Evolutionary conservation across 2,888 invertebrate genomes (phyloP).

Genomic region (Drosophila fulvimacula): DNA sequence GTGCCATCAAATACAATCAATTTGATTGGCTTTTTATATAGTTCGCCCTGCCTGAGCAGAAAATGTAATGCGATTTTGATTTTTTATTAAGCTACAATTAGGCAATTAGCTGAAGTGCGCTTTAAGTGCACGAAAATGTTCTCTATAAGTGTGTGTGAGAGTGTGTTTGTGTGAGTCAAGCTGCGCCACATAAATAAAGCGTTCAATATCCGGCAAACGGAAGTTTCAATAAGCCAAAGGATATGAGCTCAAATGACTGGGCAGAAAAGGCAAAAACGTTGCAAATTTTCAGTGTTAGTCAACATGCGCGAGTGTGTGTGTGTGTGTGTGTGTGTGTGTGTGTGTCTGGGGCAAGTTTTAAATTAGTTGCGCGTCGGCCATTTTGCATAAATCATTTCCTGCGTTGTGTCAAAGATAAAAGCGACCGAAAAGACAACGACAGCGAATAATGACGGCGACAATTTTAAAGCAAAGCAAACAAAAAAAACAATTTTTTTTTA

Average conservation of each 20-base stretch:
- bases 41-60: constrained; percentile 19
- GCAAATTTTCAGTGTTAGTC: constrained; percentile 25
- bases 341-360: constrained; percentile 59
- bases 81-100: constrained; percentile 64
- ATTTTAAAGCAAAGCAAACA: constrained; percentile 29
- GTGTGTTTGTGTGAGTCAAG: not conserved
- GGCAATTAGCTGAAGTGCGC: constrained; percentile 63
- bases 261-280: constrained; percentile 44
- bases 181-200: constrained; percentile 49
- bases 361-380: constrained; percentile 70
- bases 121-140: not conserved
- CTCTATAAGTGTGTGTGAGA: not conserved
- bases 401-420: constrained; percentile 73
- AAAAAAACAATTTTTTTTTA: constrained; percentile 1
- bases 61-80: constrained; percentile 67
- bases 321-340: constrained; percentile 16
- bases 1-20: constrained; percentile 77
- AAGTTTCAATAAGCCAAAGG: constrained; percentile 71
- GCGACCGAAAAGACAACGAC: constrained; percentile 49
- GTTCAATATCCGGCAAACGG: constrained; percentile 68
- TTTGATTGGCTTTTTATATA: constrained; percentile 69
- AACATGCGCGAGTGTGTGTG: constrained; percentile 30
- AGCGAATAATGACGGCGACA: constrained; percentile 51
- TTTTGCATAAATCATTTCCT: constrained; percentile 78
- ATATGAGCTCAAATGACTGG: constrained; percentile 75